phyloP scores from a whole-genome alignment of 1,140 invertebrate species.

The Stegodyphus mimosarum region DNA sequence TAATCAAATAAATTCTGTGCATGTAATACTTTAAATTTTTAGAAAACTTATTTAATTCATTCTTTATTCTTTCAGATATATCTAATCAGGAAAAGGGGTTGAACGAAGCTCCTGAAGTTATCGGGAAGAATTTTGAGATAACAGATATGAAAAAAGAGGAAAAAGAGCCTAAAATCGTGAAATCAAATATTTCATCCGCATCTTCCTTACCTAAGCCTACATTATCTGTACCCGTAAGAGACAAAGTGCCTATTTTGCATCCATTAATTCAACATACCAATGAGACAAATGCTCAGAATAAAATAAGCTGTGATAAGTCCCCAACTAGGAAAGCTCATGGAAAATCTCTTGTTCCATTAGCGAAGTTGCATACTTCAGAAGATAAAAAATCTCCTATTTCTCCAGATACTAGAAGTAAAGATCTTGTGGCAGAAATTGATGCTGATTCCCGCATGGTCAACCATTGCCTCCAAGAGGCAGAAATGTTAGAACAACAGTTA shows the following conservation, averaged over 20 bases:
- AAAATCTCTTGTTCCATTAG: slow-evolving; percentile 41
- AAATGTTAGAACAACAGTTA: slow-evolving; percentile 62
- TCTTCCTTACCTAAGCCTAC: slow-evolving; percentile 16
- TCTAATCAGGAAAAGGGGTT: slow-evolving; percentile 47
- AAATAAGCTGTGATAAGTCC: slow-evolving; percentile 26
- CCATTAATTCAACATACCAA: not conserved
- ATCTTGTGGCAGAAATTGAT: slow-evolving; percentile 62
- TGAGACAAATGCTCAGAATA: slow-evolving; percentile 14
- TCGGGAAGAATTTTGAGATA: slow-evolving; percentile 23
- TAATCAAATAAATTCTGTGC: no score
- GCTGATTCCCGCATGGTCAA: slow-evolving; percentile 60
- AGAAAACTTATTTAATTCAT: no score
- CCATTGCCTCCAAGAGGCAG: slow-evolving; percentile 62
- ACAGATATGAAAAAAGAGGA: not conserved
- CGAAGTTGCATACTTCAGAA: slow-evolving; percentile 27
- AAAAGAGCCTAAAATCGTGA: not conserved
- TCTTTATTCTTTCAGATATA: slow-evolving; percentile 18
- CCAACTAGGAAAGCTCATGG: slow-evolving; percentile 34
- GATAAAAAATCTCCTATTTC: slow-evolving; percentile 22
- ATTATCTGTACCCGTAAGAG: slow-evolving; percentile 20
- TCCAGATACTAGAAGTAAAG: slow-evolving; percentile 28
- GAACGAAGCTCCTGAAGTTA: slow-evolving; percentile 45
- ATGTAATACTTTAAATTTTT: not conserved
- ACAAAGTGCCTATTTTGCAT: slow-evolving; percentile 8
- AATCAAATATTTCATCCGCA: slow-evolving; percentile 4